Conservation (phyloP, 2,888 invertebrate genomes). For the Schizotus pectinicornis region DNA sequence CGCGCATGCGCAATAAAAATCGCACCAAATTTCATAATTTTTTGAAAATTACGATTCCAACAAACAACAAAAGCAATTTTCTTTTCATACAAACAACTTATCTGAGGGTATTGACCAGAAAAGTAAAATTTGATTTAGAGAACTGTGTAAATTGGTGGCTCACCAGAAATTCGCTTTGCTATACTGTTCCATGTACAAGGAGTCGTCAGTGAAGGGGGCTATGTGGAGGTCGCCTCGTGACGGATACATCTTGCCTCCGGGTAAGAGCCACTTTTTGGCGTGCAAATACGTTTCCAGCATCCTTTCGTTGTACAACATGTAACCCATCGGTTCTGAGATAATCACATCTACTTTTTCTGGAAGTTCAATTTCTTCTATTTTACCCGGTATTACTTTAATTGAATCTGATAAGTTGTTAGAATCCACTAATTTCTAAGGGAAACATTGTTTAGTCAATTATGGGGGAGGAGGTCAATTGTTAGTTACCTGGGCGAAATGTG, state of each 20-base stretch:
- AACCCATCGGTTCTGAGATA: slow-evolving; percentile 99
- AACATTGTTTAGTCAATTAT: background rate
- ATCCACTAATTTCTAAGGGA: slow-evolving; percentile 75
- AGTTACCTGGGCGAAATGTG: slow-evolving; percentile 83
- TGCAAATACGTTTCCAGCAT: slow-evolving; percentile 99
- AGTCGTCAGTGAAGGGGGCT: slow-evolving; percentile 97
- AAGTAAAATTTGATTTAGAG: too few species aligned
- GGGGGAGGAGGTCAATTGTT: background rate
- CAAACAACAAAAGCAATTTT: too few species aligned
- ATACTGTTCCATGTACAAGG: slow-evolving; percentile 96
- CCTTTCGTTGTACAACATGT: slow-evolving; percentile 98
- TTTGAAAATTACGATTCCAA: too few species aligned
- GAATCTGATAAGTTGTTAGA: slow-evolving; percentile 88
- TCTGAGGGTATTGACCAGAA: too few species aligned
- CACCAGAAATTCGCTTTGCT: slow-evolving; percentile 98
- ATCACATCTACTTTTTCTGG: slow-evolving; percentile 97
- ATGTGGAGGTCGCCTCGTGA: slow-evolving; percentile 95
- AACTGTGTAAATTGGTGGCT: slow-evolving; percentile 29
- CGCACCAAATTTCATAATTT: too few species aligned
- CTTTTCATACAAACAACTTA: too few species aligned
- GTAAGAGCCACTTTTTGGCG: slow-evolving; percentile 97
- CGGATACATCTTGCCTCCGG: slow-evolving; percentile 95
- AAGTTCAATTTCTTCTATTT: slow-evolving; percentile 96
- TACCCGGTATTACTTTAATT: slow-evolving; percentile 90
- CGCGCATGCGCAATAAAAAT: background rate